phyloP scores from a whole-genome alignment of 2,113 vertebrate genomes.

The Gobiocypris rarus region DNA sequence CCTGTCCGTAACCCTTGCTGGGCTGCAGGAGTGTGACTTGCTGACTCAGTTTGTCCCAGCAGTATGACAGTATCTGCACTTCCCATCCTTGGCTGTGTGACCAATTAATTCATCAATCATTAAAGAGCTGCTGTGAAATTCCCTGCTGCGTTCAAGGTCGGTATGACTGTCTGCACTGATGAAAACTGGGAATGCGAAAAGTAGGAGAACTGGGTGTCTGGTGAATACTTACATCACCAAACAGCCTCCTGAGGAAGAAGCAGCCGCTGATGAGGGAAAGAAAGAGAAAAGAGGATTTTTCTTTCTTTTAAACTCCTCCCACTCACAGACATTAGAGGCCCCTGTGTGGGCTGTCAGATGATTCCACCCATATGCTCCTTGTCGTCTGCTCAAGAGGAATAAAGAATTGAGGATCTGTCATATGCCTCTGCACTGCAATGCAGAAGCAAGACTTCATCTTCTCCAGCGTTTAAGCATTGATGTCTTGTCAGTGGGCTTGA shows the following conservation, averaged over 20 bases:
- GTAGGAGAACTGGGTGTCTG: conserved; percentile 3
- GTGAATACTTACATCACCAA: neutral
- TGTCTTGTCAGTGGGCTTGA: conserved; percentile 19
- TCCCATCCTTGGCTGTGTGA: neutral
- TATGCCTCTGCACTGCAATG: neutral
- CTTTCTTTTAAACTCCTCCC: conserved; percentile 3
- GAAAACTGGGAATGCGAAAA: conserved; percentile 1
- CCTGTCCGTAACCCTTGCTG: neutral
- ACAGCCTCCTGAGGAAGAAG: neutral
- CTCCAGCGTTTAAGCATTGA: conserved; percentile 10
- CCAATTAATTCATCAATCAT: conserved; percentile 13
- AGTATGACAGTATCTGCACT: neutral
- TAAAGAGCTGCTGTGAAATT: conserved; percentile 16
- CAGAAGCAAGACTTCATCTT: conserved; percentile 19
- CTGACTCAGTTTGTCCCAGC: conserved; percentile 5
- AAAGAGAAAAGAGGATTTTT: neutral
- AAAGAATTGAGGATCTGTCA: conserved; percentile 30
- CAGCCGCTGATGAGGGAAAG: neutral
- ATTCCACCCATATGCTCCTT: conserved; percentile 17
- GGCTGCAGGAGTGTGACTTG: neutral
- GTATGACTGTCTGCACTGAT: neutral
- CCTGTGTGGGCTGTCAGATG: conserved; percentile 10
- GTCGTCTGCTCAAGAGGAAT: conserved; percentile 27
- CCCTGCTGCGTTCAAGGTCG: neutral
- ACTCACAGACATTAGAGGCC: conserved; percentile 33